These are phyloP conservation scores for Pandemis heparana DNA, from an alignment of 2,888 invertebrate species.

Conservation along the genomic window DNA sequence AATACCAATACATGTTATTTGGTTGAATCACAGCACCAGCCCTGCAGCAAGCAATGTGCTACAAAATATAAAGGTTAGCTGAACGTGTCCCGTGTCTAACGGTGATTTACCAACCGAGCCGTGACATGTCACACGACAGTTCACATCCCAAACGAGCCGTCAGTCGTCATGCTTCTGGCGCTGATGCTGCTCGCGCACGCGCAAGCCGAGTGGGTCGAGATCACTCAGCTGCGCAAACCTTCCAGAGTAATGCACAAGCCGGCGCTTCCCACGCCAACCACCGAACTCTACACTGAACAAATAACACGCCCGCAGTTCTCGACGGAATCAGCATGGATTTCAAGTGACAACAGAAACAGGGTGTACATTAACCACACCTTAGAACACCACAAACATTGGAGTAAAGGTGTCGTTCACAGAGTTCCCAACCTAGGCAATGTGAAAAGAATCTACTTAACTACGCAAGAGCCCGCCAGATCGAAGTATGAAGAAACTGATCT, in stretches of 20 bases:
- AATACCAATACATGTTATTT: not conserved
- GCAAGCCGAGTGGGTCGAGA: slow-evolving; percentile 75
- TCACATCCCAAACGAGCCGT: slow-evolving; percentile 52
- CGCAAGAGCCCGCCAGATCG: slow-evolving; percentile 32
- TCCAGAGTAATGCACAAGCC: slow-evolving; percentile 54
- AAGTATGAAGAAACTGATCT: slow-evolving; percentile 40
- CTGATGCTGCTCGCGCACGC: slow-evolving; percentile 56
- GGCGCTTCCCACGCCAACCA: slow-evolving; percentile 19
- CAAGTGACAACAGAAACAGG: slow-evolving; percentile 44
- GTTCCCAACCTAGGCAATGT: slow-evolving; percentile 47
- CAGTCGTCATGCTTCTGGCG: slow-evolving; percentile 53
- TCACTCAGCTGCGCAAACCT: slow-evolving; percentile 70
- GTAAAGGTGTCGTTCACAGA: slow-evolving; percentile 56
- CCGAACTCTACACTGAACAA: slow-evolving; percentile 43
- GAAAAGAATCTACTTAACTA: slow-evolving; percentile 31
- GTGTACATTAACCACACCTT: slow-evolving; percentile 61
- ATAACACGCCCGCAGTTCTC: slow-evolving; percentile 26
- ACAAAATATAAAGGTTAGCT: not conserved
- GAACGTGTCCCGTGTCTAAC: slow-evolving; percentile 6
- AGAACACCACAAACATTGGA: slow-evolving; percentile 48
- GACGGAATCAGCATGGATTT: slow-evolving; percentile 42
- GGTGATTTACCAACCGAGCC: slow-evolving; percentile 40
- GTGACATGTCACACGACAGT: slow-evolving; percentile 57
- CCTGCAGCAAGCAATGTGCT: not conserved
- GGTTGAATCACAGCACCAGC: not conserved